A percentile compares a stretch with the other conserved stretches of the same genome.
phyloP scores from a whole-genome alignment of 2,113 vertebrate genomes.

The Oxyura jamaicensis region DNA sequence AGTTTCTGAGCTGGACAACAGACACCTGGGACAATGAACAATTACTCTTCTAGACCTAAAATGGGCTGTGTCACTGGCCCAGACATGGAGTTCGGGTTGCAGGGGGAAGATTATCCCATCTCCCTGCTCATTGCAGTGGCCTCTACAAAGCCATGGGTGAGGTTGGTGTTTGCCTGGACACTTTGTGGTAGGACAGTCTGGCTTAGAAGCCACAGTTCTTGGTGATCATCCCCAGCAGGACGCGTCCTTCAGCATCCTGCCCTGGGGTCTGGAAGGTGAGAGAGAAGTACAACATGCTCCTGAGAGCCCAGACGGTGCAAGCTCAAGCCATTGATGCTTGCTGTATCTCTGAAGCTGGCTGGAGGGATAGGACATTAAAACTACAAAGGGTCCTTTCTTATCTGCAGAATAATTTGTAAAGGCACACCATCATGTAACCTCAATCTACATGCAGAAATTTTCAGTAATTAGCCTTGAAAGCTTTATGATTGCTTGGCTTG shows the following conservation, averaged over 20 bases:
- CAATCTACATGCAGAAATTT: neutral
- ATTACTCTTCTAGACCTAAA: neutral
- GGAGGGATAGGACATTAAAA: neutral
- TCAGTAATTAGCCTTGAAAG: neutral
- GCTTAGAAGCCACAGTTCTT: neutral
- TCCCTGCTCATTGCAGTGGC: neutral
- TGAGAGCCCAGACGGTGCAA: neutral
- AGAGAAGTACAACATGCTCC: neutral
- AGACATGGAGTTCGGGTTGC: neutral
- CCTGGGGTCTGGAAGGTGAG: rapidly evolving
- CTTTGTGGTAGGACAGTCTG: neutral
- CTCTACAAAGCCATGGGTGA: neutral
- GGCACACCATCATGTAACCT: neutral
- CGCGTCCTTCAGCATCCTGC: neutral
- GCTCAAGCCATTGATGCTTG: rapidly evolving
- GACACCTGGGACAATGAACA: neutral
- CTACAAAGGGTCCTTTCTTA: neutral
- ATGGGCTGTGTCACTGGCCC: neutral
- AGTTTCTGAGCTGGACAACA: neutral
- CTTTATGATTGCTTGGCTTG: neutral
- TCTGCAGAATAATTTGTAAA: neutral
- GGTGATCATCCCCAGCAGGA: neutral
- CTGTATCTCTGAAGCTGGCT: neutral
- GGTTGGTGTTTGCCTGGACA: neutral
- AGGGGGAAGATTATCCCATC: neutral